Base-by-base conservation (phyloP, 2,113 vertebrate species). In the Tetrax tetrax region DNA sequence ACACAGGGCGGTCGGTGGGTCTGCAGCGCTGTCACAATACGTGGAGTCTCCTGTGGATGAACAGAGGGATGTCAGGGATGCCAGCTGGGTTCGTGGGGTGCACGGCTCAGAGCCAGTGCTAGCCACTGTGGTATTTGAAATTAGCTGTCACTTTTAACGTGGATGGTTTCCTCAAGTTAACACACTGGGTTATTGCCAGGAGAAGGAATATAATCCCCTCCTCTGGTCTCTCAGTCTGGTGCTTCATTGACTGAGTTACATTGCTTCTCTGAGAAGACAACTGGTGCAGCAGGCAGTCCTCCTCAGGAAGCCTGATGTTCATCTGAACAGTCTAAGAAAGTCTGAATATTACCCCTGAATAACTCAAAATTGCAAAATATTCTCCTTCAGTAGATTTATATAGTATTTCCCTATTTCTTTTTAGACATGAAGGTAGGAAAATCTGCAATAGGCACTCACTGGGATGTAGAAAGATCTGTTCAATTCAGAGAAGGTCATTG, bases 11-110 rank as follows among this genome's bases (percentile, higher is more conserved):
- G 35, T 61, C 2, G 0, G 35, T 61, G 77, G 7, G n/a, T 76
- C n/a, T 60, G 56, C 66, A 47, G 35, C 1, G 2, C 35, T 0
- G 1, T n/a, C 2, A 1, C 0, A 1, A 19, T 18, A 29, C 1
- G 0, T 31, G 41, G 38, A 60, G 14, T 68, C 31, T 83, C 24
- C n/a, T 1, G 2, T 1, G 4, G 37, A 59, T 64, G 38, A 50
- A 45, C 54, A 66, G n/a, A 10, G 10, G 72, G 35, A 59, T 59
- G 68, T 45, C 3, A 0, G 76, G 37, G 64, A 9, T 77, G 41
- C 50, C n/a, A 71, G 23, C 25, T 0, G 2, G 64, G 35, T 29
- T 41, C 2, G 18, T 28, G n/a, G 61, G 21, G 6, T 76, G 17
- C 33, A 20, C 1, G 0, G 12, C 45, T 47, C 0, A 0, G 19